Conservation (phyloP, 2,888 invertebrate genomes). For the Archips crataeganus region DNA sequence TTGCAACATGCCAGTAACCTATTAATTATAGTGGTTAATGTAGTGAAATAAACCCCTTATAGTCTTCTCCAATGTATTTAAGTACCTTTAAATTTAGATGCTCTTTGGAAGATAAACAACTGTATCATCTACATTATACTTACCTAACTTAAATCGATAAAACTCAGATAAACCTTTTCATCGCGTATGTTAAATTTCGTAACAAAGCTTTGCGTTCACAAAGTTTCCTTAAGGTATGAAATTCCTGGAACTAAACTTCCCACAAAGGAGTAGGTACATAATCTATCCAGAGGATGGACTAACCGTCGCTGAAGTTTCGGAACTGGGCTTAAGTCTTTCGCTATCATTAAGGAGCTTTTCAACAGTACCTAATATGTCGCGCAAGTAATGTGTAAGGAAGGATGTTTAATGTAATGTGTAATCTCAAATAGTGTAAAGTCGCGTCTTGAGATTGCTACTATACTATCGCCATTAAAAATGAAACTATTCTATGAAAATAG, state of each 20-base stretch:
- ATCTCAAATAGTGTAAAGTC: no score
- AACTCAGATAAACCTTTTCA: not conserved
- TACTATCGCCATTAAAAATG: not conserved
- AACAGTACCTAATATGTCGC: slow-evolving; percentile 40
- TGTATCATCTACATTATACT: not conserved
- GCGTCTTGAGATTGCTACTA: no score
- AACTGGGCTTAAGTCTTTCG: slow-evolving; percentile 13
- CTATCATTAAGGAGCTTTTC: slow-evolving; percentile 48
- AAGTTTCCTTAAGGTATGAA: slow-evolving; percentile 53
- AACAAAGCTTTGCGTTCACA: slow-evolving; percentile 1
- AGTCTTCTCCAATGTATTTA: not conserved
- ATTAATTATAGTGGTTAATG: not conserved
- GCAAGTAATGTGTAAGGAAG: no score
- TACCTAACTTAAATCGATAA: not conserved
- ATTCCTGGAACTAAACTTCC: slow-evolving; percentile 54
- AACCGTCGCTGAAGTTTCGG: slow-evolving; percentile 29
- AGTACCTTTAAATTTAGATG: not conserved
- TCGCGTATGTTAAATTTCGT: not conserved
- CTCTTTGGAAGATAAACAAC: not conserved
- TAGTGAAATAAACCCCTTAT: not conserved
- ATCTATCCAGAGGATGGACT: slow-evolving; percentile 49
- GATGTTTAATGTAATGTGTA: no score
- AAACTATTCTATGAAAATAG: not conserved
- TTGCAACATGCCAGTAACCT: not conserved
- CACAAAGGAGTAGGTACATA: slow-evolving; percentile 56